Evolutionary conservation across 2,113 vertebrate genomes (phyloP).

Genomic region (Protobothrops mucrosquamatus): DNA sequence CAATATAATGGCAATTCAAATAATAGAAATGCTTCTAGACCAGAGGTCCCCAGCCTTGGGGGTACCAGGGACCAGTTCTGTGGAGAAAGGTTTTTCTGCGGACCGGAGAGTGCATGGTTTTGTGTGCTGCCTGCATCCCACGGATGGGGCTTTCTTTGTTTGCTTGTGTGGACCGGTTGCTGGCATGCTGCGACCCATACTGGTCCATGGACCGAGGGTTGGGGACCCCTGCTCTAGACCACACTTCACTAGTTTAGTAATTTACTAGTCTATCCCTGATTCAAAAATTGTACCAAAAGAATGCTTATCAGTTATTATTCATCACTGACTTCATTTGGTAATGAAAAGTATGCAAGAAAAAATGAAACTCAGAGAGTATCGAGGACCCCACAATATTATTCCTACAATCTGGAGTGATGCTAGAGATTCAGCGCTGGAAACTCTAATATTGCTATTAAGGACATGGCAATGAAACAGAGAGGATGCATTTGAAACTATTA

Average conservation of each 20-base stretch:
- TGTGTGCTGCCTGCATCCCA: no score
- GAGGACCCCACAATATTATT: background rate
- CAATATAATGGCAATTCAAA: background rate
- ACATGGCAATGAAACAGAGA: background rate
- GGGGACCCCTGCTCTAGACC: background rate
- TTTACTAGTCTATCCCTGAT: background rate
- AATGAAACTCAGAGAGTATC: background rate
- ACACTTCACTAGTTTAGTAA: background rate
- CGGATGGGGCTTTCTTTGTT: no score
- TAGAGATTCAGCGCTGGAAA: background rate
- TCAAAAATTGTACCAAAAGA: background rate
- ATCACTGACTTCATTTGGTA: background rate
- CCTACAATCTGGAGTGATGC: background rate
- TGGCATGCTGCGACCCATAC: no score
- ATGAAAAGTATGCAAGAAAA: background rate
- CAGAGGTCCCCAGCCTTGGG: no score
- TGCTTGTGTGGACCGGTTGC: no score
- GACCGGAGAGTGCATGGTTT: no score
- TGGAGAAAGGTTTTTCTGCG: no score
- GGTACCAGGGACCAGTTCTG: no score
- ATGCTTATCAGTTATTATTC: background rate
- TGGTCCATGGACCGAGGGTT: no score
- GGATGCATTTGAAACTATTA: background rate
- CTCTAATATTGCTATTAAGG: background rate
- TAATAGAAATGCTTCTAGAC: background rate